Evolutionary conservation across 1,140 invertebrate species (phyloP), one percentile per base, ranked within the genome.

Genomic region (Zaprionus inermis): DNA sequence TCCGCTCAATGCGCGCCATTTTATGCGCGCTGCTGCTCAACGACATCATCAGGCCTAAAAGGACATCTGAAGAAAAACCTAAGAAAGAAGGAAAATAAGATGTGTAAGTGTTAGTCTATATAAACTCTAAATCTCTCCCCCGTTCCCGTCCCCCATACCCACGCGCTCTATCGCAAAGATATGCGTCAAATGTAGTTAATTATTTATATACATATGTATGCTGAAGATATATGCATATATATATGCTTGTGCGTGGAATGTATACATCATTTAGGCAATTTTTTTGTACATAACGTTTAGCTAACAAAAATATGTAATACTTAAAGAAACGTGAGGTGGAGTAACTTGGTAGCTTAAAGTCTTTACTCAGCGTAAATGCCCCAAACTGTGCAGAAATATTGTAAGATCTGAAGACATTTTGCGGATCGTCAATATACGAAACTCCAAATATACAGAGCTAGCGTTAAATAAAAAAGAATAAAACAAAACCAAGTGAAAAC

Each of bases 241-340:
- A 69, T 65, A 56, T 63, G 30, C 76, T 54, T 10, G 18, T 67
- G 46, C 54, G 59, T 69, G 56, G 22, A 18, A 41, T 80, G 67
- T 79, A 78, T 76, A 52, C 61, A 69, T 83, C 76, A 71, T 56
- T 65, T 89, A 89, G 80, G 78, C 30, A 84, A 89, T 85, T 81
- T 73, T 84, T 89, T 84, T 89, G 84, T 89, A 89, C 28, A 89
- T 89, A 89, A 74, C 24, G 49, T 72, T 71, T 79, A 86, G 81
- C 36, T 71, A 77, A 46, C 58, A n/a, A 32, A 22, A 76, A 41
- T 44, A 65, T 52, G 18, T 11, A 63, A n/a, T 52, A 63, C 30
- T 57, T 20, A 56, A 56, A 66, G 18, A 12, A 49, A 22, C 3
- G 9, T 18, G 16, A 22, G 18, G 16, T 44, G n/a, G n/a, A n/a